Percentiles rank a stretch among this genome's conserved stretches.
phyloP scores from a whole-genome alignment of 1,140 invertebrate species.

The Drosophila bipectinata region DNA sequence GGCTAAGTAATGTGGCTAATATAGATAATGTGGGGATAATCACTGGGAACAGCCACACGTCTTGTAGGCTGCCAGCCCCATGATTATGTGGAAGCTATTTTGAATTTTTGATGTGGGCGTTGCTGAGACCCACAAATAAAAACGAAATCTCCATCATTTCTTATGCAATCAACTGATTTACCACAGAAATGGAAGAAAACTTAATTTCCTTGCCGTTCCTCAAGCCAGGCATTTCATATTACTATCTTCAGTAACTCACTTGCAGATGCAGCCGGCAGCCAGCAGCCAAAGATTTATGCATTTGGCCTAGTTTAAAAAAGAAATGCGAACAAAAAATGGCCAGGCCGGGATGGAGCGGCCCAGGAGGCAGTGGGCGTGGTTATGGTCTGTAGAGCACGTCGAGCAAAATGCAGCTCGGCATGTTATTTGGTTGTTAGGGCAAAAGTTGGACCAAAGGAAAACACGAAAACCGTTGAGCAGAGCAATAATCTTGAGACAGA shows the following conservation, averaged over 20 bases:
- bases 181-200: slow-evolving; percentile 28
- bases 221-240: slow-evolving; percentile 12
- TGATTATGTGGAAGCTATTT: slow-evolving; percentile 1
- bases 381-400: slow-evolving; percentile 47
- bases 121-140: not conserved
- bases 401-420: slow-evolving; percentile 45
- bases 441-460: slow-evolving; percentile 47
- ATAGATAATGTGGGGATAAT: slow-evolving; percentile 44
- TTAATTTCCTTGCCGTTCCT: slow-evolving; percentile 26
- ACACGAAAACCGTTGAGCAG: slow-evolving; percentile 51
- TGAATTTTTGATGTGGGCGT: not conserved
- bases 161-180: slow-evolving; percentile 32
- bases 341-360: not conserved
- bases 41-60: slow-evolving; percentile 23
- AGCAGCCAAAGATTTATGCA: slow-evolving; percentile 41
- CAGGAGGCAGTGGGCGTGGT: slow-evolving; percentile 20
- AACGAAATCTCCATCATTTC: not conserved
- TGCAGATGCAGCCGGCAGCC: slow-evolving; percentile 10
- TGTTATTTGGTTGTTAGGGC: slow-evolving; percentile 58
- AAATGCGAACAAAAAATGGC: slow-evolving; percentile 27
- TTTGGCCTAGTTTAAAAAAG: slow-evolving; percentile 51
- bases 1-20: slow-evolving; percentile 46
- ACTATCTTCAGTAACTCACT: slow-evolving; percentile 25
- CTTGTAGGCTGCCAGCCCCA: not conserved
- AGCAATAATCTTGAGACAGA: slow-evolving; percentile 57